Evolutionary conservation across 2,797 vertebrate genomes (phyloP).

Genomic region (Philypnodon macrostomus): DNA sequence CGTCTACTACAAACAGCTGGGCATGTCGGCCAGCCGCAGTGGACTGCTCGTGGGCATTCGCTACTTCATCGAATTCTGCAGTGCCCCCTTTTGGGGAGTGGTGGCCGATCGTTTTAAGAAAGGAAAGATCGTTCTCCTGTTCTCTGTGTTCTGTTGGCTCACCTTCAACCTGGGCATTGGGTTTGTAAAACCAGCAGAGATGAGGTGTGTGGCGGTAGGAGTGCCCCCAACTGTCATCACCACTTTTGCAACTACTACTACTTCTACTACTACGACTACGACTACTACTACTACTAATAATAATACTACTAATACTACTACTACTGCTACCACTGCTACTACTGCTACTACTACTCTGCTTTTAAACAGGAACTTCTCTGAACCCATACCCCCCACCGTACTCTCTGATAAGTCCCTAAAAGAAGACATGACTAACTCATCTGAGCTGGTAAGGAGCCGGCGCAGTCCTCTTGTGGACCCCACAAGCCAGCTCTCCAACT

Average conservation of each 20-base stretch:
- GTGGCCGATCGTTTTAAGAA: constrained; percentile 94
- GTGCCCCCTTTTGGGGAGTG: constrained; percentile 97
- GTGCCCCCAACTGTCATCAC: not conserved
- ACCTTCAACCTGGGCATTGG: constrained; percentile 93
- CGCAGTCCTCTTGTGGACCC: constrained; percentile 7
- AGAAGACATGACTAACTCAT: not conserved
- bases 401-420: constrained; percentile 22
- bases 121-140: constrained; percentile 90
- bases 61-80: constrained; percentile 99
- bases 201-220: constrained; percentile 79
- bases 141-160: constrained; percentile 94
- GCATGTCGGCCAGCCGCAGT: constrained; percentile 90
- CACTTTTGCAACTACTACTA: not conserved
- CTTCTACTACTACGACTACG: not conserved
- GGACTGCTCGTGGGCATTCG: constrained; percentile 93
- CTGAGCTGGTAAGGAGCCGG: constrained; percentile 29
- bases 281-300: not conserved
- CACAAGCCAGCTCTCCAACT: not conserved
- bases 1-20: constrained; percentile 94
- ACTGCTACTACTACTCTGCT: fast-evolving
- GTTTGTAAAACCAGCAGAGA: constrained; percentile 87
- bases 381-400: not conserved
- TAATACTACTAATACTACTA: no score
- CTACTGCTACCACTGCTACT: no score
- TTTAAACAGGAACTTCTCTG: constrained; percentile 59